A percentile compares a stretch with the other conserved stretches of the same genome.
Evolutionary conservation across 2,888 invertebrate genomes (phyloP).

Genomic region (Galerucella nymphaeae): DNA sequence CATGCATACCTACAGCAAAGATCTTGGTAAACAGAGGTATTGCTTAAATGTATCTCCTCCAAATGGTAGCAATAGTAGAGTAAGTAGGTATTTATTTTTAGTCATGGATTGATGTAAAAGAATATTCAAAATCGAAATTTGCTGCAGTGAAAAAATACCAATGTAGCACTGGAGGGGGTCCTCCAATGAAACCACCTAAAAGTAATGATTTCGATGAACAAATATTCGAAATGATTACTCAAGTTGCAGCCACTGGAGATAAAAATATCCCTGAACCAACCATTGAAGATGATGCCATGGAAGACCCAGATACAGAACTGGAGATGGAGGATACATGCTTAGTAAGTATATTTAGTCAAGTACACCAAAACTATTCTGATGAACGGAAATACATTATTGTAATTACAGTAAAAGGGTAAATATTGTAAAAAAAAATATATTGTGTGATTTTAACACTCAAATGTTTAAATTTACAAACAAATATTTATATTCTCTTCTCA

Average conservation of each 20-base stretch:
- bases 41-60: too few species aligned
- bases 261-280: background rate
- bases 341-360: background rate
- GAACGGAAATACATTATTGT: background rate
- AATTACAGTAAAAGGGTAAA: constrained; percentile 2
- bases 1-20: too few species aligned
- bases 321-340: background rate
- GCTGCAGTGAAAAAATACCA: background rate
- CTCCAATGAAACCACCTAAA: background rate
- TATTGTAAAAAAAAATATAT: background rate
- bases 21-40: too few species aligned
- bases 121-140: background rate
- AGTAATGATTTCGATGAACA: too few species aligned
- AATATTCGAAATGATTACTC: too few species aligned
- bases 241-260: background rate
- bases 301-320: background rate
- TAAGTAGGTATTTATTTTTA: background rate
- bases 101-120: background rate
- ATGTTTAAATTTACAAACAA: too few species aligned
- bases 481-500: too few species aligned
- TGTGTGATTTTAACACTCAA: too few species aligned
- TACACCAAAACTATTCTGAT: background rate
- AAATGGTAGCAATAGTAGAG: too few species aligned
- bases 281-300: background rate
- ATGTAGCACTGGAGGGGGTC: background rate